phyloP scores from a whole-genome alignment of 2,888 invertebrate species.

The Pseudolycoriella hygida region DNA sequence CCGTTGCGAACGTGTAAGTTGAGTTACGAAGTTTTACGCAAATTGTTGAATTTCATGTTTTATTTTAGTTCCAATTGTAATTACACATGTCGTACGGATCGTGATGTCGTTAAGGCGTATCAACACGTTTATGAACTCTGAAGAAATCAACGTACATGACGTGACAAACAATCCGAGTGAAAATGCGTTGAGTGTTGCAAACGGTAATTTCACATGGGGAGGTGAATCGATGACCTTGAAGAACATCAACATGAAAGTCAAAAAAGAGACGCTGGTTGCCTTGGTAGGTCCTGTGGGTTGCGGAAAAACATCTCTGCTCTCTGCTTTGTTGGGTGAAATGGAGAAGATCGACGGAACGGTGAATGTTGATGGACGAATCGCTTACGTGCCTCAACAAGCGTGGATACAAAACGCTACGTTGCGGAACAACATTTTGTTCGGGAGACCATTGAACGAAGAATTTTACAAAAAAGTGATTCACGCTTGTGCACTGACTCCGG shows the following conservation, averaged over 20 bases:
- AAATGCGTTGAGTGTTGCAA: no score
- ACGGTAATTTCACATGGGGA: no score
- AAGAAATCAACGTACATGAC: slow-evolving; percentile 31
- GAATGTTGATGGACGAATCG: slow-evolving; percentile 25
- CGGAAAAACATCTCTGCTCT: no score
- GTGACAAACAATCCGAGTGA: no score
- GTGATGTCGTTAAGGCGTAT: slow-evolving; percentile 36
- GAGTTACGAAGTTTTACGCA: no score
- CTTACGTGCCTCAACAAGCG: slow-evolving; percentile 35
- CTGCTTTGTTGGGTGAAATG: slow-evolving; percentile 35
- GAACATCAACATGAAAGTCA: slow-evolving; percentile 21
- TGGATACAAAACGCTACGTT: slow-evolving; percentile 42
- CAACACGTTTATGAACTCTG: slow-evolving; percentile 33
- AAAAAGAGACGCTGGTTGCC: slow-evolving; percentile 22
- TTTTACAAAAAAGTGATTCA: no score
- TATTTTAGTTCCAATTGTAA: slow-evolving; percentile 5
- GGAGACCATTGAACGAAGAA: slow-evolving; percentile 57
- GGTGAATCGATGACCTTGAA: slow-evolving; percentile 15
- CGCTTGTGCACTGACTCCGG: no score
- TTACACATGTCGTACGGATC: slow-evolving; percentile 13
- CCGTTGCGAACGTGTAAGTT: slow-evolving; percentile 3
- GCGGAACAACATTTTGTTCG: slow-evolving; percentile 85
- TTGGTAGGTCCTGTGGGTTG: no score
- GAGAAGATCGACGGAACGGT: slow-evolving; percentile 19
- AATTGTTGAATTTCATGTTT: no score